Base-by-base conservation (phyloP, 2,888 invertebrate genomes). In the Lycia hirtaria region DNA sequence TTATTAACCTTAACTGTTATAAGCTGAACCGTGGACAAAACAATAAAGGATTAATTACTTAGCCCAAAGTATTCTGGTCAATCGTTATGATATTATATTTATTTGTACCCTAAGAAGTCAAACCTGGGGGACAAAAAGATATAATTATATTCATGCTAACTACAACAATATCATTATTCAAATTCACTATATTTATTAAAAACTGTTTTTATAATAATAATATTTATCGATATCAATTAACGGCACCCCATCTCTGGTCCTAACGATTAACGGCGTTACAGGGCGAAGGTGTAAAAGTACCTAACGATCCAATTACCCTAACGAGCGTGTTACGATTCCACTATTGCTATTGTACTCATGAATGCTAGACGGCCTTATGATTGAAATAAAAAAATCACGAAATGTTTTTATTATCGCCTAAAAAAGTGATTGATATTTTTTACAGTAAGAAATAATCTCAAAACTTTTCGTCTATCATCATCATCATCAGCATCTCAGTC, bases 251-350 rank as follows among this genome's bases (percentile, higher is more conserved):
- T 64, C 68, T 50, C 70, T 72, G 66, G 33, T 28, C 14, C 32
- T 45, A 20, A 48, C 52, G 57, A 65, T 68, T 69, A 72, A 68
- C 60, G 51, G 50, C 55, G 61, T 64, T 66, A 61, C 51, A 56
- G 60, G 61, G 65, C 48, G 54, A 56, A 68, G 64, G 69, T 68
- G 71, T 72, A 73, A 73, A 74, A 71, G 72, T 69, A 71, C 60
- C 60, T 73, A 75, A 73, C 65, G 71, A 65, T 63, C 69, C 70
- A 73, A 75, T 79, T 76, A 76, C 67, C 63, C 56, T 56, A 63
- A 66, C 65, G 57, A 48, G 30, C 38, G 33, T 12, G 48, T 55
- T 49, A 55, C 48, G 47, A 28, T 24, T 49, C 37, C 9, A 15
- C 54, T 14, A 40, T 54, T 47, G 45, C 40, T 54, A 54, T 54